Conservation (phyloP, 2,113 vertebrate species). For the Plectropomus leopardus region DNA sequence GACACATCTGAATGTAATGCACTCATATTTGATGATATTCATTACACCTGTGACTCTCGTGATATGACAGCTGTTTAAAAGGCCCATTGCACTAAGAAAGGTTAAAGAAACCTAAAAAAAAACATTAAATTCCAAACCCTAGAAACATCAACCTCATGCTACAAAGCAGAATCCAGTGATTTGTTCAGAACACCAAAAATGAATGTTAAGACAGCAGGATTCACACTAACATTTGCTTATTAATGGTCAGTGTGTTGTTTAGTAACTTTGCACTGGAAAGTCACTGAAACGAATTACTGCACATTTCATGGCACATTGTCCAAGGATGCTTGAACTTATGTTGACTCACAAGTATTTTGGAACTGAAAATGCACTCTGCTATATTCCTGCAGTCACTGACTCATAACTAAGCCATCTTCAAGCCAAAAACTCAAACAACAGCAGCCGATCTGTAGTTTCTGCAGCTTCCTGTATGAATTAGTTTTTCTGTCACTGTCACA, state of each 20-base stretch:
- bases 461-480: neutral
- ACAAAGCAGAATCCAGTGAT: neutral
- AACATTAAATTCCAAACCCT: neutral
- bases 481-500: slow-evolving; percentile 13
- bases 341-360: slow-evolving; percentile 52
- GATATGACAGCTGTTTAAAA: neutral
- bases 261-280: slow-evolving; percentile 5
- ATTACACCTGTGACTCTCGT: neutral
- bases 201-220: neutral
- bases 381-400: slow-evolving; percentile 34
- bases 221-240: neutral
- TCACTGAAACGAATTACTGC: neutral
- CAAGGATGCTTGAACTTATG: slow-evolving; percentile 48
- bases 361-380: slow-evolving; percentile 27
- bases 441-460: neutral
- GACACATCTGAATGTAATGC: neutral
- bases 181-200: neutral
- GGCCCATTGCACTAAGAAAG: neutral
- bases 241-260: neutral
- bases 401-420: slow-evolving; percentile 32
- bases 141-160: no score
- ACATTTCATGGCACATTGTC: slow-evolving; percentile 34
- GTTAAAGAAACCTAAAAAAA: neutral
- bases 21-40: neutral
- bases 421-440: slow-evolving; percentile 11